Base-by-base conservation (phyloP, 2,888 invertebrate species). In the Galerucella pusilla region DNA sequence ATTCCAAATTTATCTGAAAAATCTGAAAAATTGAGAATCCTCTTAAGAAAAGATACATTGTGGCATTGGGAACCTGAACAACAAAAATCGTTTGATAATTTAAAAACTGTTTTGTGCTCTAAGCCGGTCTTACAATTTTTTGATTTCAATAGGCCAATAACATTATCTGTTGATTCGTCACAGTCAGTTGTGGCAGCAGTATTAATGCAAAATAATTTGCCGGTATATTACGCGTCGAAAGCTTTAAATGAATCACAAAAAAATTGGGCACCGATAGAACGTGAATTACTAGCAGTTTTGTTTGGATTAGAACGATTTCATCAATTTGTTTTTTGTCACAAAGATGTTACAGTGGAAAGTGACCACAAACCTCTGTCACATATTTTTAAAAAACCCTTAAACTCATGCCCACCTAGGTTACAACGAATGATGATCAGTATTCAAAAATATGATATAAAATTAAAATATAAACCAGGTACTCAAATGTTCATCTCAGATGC, bases 1-100 rank as follows among this genome's bases (percentile, higher is more conserved):
- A 77, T 82, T 35, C 78, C 75, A 14, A 80, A 82, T 73, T 59
- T 82, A n/a, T 78, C 80, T 14, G 60, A 77, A 25, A 46, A 76
- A n/a, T 78, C 80, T 14, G 60, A 77, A 25, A 46, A 76, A 59
- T 71, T 81, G n/a, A 78, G 81, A 68, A 68, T 45, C 71, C 59
- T 80, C 20, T 68, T 77, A 52, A 77, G 75, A 63, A 73, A 79
- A 71, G 75, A 80, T 64, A 64, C 28, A 20, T 61, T 65, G 14
- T 78, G 76, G 76, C 35, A 67, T 42, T 78, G 74, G 78, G 68
- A 67, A 61, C 42, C 49, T 16, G 49, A 45, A 68, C 68, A 73
- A 46, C 54, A 73, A 68, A 63, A 46, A 14, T 14, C 46, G 25
- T 68, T 67, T 52, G 35, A 45, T 42, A n/a, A 28, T 25, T 66